Evolutionary conservation across 2,888 invertebrate genomes (phyloP), one percentile per base, ranked within the genome.

Genomic region (Trachelus stipa): DNA sequence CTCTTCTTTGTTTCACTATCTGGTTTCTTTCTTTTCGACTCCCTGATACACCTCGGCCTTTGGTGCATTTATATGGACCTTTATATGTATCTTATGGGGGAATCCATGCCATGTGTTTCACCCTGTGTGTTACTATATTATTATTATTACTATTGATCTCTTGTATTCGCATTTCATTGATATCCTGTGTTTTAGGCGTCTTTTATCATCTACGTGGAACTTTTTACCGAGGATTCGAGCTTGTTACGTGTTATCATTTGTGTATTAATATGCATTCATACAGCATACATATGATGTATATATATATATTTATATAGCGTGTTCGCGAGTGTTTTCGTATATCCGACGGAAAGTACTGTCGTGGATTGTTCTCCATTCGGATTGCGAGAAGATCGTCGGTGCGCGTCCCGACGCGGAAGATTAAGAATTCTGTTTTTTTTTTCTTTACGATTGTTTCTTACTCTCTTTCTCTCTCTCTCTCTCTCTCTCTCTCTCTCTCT

Each of bases 1-100:
- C 85, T 87, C 83, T 74, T 74, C 35, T 74, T 37, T 11, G 34
- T 35, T 76, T n/a, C 33, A 11, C 31, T 77, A 75, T 75, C 34
- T 76, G 34, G 30, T 76, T 76, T 31, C 34, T 30, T 69, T 76
- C 34, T 15, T 69, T 11, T 12, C 23, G 23, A 56, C 23, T 56
- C 40, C 23, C 40, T 23, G 56, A 2, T 23, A 56, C 56, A 56
- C 56, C 56, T 56, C 23, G 56, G 56, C 23, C 23, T 23, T 23
- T 56, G 56, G 56, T 56, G 23, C 56, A 56, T 56, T 56, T 56
- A 56, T 1, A 56, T 9, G 23, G 23, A 9, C 23, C 56, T 1
- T 1, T 56, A 23, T 56, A 56, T 56, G 23, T 56, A 56, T 56
- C 9, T 23, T 23, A 56, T 23, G 56, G 23, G 23, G 9, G 56